A percentile compares a stretch with the other conserved stretches of the same genome.
Conservation (phyloP, 2,888 invertebrate species). For the Tachina fera region DNA sequence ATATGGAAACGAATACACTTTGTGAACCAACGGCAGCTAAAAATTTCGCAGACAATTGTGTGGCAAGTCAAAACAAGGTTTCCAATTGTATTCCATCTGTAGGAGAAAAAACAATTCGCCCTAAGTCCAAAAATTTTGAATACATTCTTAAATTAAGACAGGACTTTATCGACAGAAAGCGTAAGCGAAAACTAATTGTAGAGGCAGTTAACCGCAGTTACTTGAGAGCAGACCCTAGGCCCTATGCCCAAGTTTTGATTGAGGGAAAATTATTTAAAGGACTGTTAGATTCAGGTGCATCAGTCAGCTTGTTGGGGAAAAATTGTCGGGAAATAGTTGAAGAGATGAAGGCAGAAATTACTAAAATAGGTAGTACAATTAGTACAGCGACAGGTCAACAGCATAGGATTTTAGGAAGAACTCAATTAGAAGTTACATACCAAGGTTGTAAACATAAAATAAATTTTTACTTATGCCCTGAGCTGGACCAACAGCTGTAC, state of each 20-base stretch:
- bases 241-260: not conserved
- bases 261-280: not conserved
- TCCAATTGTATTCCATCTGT: too few species aligned
- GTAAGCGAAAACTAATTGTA: not conserved
- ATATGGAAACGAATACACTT: too few species aligned
- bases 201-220: not conserved
- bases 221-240: not conserved
- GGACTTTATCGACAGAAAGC: not conserved
- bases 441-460: not conserved
- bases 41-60: too few species aligned
- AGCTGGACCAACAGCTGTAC: not conserved
- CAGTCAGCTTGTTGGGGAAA: slow-evolving; percentile 19
- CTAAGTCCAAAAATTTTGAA: not conserved
- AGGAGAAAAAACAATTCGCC: too few species aligned
- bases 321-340: slow-evolving; percentile 12
- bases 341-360: not conserved
- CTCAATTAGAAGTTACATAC: not conserved
- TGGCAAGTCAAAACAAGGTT: too few species aligned
- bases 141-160: not conserved
- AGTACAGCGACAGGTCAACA: slow-evolving; percentile 15
- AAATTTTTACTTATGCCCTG: slow-evolving; percentile 16
- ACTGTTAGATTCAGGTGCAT: slow-evolving; percentile 27
- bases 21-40: too few species aligned
- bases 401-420: slow-evolving; percentile 15
- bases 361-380: not conserved